Evolutionary conservation across 2,797 vertebrate genomes (phyloP).

Genomic region (Buphagus erythrorhynchus): DNA sequence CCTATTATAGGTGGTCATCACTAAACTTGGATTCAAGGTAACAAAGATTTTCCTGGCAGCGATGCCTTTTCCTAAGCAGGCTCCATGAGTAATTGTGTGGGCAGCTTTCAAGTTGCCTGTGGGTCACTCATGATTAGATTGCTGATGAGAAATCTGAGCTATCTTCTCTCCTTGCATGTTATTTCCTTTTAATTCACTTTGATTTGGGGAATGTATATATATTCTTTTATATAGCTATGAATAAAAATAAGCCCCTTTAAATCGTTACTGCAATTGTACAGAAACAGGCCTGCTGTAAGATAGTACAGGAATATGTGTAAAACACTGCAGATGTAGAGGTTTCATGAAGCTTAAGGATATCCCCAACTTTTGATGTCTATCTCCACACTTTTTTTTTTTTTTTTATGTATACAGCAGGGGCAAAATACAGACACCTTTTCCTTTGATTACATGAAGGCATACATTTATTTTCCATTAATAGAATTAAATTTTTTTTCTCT

Average conservation of each 20-base stretch:
- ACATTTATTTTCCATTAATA: not conserved
- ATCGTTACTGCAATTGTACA: not conserved
- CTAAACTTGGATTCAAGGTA: constrained; percentile 17
- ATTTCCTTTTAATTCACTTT: constrained; percentile 49
- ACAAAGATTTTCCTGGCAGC: constrained; percentile 30
- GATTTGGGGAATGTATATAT: not conserved
- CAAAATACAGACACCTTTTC: not conserved
- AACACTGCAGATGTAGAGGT: not conserved
- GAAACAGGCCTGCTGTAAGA: not conserved
- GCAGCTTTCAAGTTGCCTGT: not conserved
- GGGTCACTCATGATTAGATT: constrained; percentile 26
- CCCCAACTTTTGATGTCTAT: not conserved
- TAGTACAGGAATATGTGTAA: not conserved
- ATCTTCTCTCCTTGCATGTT: not conserved
- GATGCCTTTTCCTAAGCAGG: not conserved
- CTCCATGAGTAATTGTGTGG: constrained; percentile 38
- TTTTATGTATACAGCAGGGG: not conserved
- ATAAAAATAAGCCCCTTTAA: constrained; percentile 20
- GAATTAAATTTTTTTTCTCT: constrained; percentile 26
- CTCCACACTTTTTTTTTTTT: not conserved
- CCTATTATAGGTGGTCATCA: not conserved
- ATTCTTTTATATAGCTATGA: not conserved
- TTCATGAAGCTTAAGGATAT: not conserved
- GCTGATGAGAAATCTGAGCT: constrained; percentile 16
- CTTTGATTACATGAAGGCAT: not conserved